A percentile compares a stretch with the other conserved stretches of the same genome.
phyloP scores from a whole-genome alignment of 2,113 vertebrate genomes.

The Stigmatopora argus region DNA sequence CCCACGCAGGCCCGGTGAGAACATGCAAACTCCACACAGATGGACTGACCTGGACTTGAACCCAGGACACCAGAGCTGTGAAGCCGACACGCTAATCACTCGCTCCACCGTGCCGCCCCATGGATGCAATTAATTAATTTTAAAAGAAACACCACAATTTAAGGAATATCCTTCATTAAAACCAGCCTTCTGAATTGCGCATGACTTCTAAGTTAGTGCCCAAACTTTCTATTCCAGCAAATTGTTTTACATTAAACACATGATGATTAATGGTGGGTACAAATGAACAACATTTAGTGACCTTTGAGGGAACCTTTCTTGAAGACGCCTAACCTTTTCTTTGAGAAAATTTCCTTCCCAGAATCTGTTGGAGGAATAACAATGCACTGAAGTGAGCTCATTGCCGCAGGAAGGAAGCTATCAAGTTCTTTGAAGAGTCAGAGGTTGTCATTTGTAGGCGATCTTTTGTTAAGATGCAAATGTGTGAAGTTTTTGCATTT shows the following conservation, averaged over 20 bases:
- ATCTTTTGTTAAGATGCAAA: slow-evolving; percentile 18
- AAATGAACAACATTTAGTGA: slow-evolving; percentile 3
- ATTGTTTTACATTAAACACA: background rate
- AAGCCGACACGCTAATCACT: too few relatives aligned
- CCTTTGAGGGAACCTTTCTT: slow-evolving; percentile 13
- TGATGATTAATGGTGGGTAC: slow-evolving; percentile 1
- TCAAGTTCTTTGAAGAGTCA: slow-evolving; percentile 17
- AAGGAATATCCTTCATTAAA: background rate
- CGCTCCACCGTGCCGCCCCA: too few relatives aligned
- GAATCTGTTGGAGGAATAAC: slow-evolving; percentile 26
- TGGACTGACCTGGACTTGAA: too few relatives aligned
- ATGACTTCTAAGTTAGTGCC: background rate
- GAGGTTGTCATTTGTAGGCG: slow-evolving; percentile 2
- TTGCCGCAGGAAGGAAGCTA: slow-evolving; percentile 6
- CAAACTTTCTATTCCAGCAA: background rate
- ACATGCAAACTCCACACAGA: too few relatives aligned
- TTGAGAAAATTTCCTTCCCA: slow-evolving; percentile 27
- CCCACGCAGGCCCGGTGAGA: too few relatives aligned
- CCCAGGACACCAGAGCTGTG: too few relatives aligned
- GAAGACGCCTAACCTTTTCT: slow-evolving; percentile 12
- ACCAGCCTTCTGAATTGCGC: background rate
- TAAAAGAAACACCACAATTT: background rate
- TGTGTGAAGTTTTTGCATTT: background rate
- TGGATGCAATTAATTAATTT: background rate
- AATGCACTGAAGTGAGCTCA: slow-evolving; percentile 22